Conservation (phyloP, 1,140 invertebrate species). For the Solen grandis region DNA sequence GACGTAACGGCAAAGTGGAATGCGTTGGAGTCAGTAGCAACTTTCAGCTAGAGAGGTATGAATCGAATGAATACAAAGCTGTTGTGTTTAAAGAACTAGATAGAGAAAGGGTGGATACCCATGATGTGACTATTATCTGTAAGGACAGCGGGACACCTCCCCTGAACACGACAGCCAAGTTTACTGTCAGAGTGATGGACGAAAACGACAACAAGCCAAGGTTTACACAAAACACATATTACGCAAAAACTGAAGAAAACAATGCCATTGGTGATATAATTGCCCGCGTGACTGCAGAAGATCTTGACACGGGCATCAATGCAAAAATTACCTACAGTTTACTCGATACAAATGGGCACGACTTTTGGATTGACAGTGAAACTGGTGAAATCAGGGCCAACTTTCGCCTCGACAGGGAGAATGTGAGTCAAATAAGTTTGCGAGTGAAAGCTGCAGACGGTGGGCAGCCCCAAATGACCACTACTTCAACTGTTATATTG, state of each 20-base stretch:
- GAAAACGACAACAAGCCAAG: conserved; percentile 94
- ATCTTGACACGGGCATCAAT: conserved; percentile 82
- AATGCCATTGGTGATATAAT: conserved; percentile 65
- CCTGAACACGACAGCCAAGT: conserved; percentile 87
- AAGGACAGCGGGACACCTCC: conserved; percentile 89
- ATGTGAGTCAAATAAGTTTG: conserved; percentile 58
- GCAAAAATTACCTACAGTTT: conserved; percentile 60
- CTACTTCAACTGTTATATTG: conserved; percentile 62
- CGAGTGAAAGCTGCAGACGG: conserved; percentile 84
- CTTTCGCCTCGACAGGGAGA: conserved; percentile 85
- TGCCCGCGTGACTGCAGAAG: conserved; percentile 58
- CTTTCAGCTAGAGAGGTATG: conserved; percentile 71
- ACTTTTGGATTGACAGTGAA: conserved; percentile 91
- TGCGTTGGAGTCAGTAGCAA: conserved; percentile 68
- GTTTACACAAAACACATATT: conserved; percentile 82
- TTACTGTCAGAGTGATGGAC: conserved; percentile 91
- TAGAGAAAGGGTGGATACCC: conserved; percentile 87
- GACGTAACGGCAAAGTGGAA: conserved; percentile 71
- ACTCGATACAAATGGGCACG: conserved; percentile 15
- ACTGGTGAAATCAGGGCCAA: conserved; percentile 93
- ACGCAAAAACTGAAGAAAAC: conserved; percentile 69
- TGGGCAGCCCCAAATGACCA: conserved; percentile 90
- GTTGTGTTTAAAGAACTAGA: conserved; percentile 85
- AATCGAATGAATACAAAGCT: conserved; percentile 74
- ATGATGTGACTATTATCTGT: conserved; percentile 90